A percentile compares a stretch with the other conserved stretches of the same genome.
Evolutionary conservation across 2,888 invertebrate species (phyloP).

Genomic region (Ophonus ardosiacus): DNA sequence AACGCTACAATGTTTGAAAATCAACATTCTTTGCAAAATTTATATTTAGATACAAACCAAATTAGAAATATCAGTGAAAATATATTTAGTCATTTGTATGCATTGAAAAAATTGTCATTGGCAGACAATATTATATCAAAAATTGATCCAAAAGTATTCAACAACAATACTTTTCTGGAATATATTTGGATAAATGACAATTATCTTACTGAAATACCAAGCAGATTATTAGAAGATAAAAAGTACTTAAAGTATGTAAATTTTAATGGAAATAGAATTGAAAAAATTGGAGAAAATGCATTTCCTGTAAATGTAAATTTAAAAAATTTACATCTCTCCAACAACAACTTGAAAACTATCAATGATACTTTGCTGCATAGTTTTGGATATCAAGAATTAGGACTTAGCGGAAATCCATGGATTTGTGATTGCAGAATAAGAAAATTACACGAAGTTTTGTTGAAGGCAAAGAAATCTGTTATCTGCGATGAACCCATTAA

Average conservation of each 20-base stretch:
- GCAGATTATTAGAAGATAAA: background rate
- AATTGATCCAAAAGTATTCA: background rate
- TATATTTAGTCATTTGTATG: slow-evolving; percentile 1
- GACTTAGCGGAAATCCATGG: background rate
- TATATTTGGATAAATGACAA: slow-evolving; percentile 13
- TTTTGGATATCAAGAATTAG: background rate
- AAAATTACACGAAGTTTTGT: background rate
- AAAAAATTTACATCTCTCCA: background rate
- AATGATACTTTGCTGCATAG: background rate
- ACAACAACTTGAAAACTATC: background rate
- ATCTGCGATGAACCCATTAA: background rate
- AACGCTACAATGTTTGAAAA: background rate
- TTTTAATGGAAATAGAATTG: background rate
- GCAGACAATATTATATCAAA: background rate
- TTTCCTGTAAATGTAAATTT: background rate
- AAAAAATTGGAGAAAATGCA: slow-evolving; percentile 9
- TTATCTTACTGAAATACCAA: slow-evolving; percentile 12
- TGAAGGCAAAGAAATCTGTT: background rate
- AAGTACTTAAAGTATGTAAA: background rate
- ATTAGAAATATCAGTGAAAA: background rate
- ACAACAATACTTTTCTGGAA: background rate
- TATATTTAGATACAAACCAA: slow-evolving; percentile 8
- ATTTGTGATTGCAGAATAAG: slow-evolving; percentile 15
- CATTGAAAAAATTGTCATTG: slow-evolving; percentile 5
- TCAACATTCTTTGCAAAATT: slow-evolving; percentile 17